Conservation (phyloP, 2,113 vertebrate genomes). For the Sylvietta virens region DNA sequence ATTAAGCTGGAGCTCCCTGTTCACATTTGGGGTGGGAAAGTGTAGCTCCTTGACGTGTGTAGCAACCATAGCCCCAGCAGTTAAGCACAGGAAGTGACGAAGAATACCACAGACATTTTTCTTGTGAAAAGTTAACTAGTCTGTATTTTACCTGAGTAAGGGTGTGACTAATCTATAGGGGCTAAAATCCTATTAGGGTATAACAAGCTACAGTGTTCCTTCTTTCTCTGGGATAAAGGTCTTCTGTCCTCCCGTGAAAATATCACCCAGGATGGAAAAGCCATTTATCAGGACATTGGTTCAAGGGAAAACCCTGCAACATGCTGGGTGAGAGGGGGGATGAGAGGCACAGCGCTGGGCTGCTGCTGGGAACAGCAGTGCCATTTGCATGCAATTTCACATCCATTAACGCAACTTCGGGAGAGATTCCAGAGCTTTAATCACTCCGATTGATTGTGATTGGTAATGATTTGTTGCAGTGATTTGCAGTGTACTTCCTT, state of each 20-base stretch:
- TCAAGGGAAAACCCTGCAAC: not conserved
- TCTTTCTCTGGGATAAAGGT: not conserved
- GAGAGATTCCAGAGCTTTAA: slow-evolving; percentile 4
- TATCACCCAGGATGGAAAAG: not conserved
- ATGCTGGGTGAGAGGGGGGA: rapidly evolving
- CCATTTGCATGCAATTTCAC: not conserved
- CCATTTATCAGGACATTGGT: not conserved
- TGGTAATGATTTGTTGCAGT: not conserved
- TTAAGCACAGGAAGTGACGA: slow-evolving; percentile 56
- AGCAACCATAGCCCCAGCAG: slow-evolving; percentile 3
- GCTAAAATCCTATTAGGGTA: not conserved
- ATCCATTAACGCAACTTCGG: not conserved
- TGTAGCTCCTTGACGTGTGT: not conserved
- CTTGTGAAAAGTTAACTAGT: not conserved
- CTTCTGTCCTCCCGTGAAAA: not conserved
- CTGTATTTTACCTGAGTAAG: slow-evolving; percentile 4
- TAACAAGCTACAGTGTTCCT: not conserved
- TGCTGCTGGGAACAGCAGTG: rapidly evolving
- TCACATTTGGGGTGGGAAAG: not conserved
- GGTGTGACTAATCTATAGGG: not conserved
- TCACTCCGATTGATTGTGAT: not conserved
- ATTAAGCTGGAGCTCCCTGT: not conserved
- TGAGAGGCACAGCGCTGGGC: rapidly evolving
- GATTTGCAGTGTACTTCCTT: not conserved
- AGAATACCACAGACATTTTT: slow-evolving; percentile 51